Conservation (phyloP, 2,888 invertebrate species). For the Dynastes grantii region DNA sequence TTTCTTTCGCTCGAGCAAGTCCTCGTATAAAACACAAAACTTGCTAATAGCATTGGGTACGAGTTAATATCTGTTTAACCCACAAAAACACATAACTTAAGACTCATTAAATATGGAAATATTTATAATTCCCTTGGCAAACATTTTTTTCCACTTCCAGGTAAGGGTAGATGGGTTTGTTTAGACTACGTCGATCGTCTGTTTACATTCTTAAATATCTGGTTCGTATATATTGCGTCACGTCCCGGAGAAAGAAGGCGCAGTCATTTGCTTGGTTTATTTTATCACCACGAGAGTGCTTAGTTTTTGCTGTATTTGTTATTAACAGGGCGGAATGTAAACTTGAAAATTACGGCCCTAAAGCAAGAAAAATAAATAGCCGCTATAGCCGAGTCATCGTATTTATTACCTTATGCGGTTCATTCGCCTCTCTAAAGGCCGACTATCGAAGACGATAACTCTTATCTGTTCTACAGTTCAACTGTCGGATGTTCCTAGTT, state of each 20-base stretch:
- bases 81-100: slow-evolving; percentile 47
- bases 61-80: slow-evolving; percentile 42
- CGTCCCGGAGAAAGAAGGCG: slow-evolving; percentile 18
- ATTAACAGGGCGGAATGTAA: slow-evolving; percentile 41
- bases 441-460: slow-evolving; percentile 26
- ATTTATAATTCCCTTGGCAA: slow-evolving; percentile 53
- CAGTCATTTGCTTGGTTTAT: slow-evolving; percentile 46
- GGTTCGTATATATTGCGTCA: slow-evolving; percentile 48
- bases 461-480: slow-evolving; percentile 41
- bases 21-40: slow-evolving; percentile 33
- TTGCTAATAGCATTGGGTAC: not conserved
- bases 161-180: slow-evolving; percentile 55
- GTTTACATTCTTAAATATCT: slow-evolving; percentile 56
- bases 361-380: slow-evolving; percentile 32
- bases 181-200: slow-evolving; percentile 58
- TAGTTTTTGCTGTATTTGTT: slow-evolving; percentile 47
- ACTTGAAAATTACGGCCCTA: slow-evolving; percentile 30
- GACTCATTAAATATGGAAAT: slow-evolving; percentile 56
- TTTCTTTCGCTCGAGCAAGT: slow-evolving; percentile 19
- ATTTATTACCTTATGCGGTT: slow-evolving; percentile 30
- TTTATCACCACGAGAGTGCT: slow-evolving; percentile 48
- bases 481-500: slow-evolving; percentile 33
- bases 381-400: not conserved
- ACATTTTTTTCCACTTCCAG: slow-evolving; percentile 53
- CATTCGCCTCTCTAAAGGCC: slow-evolving; percentile 18